A percentile compares a stretch with the other conserved stretches of the same genome.
phyloP scores from a whole-genome alignment of 2,888 invertebrate species.

The Crossocerus cetratus region DNA sequence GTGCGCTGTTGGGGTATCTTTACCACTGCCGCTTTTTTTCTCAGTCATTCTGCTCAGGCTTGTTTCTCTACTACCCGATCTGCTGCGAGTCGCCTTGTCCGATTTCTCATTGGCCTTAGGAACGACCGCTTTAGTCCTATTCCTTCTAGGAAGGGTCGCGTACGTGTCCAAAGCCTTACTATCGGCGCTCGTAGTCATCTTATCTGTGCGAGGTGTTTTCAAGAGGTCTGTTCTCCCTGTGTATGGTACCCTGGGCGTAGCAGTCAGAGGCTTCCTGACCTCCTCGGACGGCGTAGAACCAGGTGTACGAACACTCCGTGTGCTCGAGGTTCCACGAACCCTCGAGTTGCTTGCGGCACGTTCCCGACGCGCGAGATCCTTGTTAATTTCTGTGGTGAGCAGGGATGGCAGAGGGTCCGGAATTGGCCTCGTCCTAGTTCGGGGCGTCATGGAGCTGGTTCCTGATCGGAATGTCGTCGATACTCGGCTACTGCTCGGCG shows the following conservation, averaged over 20 bases:
- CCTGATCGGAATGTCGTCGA: conserved; percentile 69
- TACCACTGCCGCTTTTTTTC: conserved; percentile 52
- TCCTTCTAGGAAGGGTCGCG: conserved; percentile 87
- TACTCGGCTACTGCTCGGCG: conserved; percentile 75
- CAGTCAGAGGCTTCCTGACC: conserved; percentile 33
- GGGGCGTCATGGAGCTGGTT: conserved; percentile 18
- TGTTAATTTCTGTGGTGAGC: conserved; percentile 72
- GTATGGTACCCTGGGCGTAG: conserved; percentile 37
- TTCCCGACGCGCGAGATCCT: conserved; percentile 71
- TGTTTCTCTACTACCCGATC: conserved; percentile 78
- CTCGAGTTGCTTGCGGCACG: conserved; percentile 46
- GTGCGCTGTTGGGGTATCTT: conserved; percentile 66
- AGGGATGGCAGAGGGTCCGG: conserved; percentile 72
- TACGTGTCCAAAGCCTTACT: conserved; percentile 83
- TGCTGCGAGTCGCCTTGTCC: conserved; percentile 71
- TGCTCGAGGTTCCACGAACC: conserved; percentile 55
- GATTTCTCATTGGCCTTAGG: conserved; percentile 48
- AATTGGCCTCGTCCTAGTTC: conserved; percentile 67
- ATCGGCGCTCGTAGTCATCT: conserved; percentile 66
- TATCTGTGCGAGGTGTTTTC: conserved; percentile 44
- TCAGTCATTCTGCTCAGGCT: conserved; percentile 74
- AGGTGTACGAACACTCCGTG: conserved; percentile 62
- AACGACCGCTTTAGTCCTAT: conserved; percentile 75
- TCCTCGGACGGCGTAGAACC: conserved; percentile 66
- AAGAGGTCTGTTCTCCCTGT: conserved; percentile 22